phyloP scores from a whole-genome alignment of 1,140 invertebrate genomes.

The Brevipalpus yothersi region DNA sequence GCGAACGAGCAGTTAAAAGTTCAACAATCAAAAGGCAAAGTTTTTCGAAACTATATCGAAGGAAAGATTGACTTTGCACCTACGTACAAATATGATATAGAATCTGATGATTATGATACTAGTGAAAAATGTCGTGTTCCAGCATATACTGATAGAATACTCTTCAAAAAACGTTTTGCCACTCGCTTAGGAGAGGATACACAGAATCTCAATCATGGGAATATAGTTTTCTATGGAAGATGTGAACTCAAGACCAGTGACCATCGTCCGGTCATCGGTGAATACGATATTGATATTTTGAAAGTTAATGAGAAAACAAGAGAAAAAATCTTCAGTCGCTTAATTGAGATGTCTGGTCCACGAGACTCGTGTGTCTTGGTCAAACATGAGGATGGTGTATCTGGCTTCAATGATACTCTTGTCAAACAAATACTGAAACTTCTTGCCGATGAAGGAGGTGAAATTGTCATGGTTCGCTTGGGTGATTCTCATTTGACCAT shows the following conservation, averaged over 20 bases:
- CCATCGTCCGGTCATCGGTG: constrained; percentile 68
- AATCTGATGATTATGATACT: constrained; percentile 96
- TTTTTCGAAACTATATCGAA: constrained; percentile 82
- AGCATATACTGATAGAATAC: constrained; percentile 88
- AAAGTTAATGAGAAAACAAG: constrained; percentile 45
- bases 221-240: constrained; percentile 61
- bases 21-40: constrained; percentile 22
- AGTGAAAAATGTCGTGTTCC: constrained; percentile 91
- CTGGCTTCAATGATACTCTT: constrained; percentile 36
- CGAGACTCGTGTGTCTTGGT: constrained; percentile 81
- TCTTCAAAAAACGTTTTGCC: constrained; percentile 45
- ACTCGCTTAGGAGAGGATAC: constrained; percentile 24
- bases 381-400: constrained; percentile 11
- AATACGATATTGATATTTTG: constrained; percentile 63
- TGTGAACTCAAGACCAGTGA: constrained; percentile 93
- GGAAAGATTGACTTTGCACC: constrained; percentile 76
- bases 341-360: constrained; percentile 65
- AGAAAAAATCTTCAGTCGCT: constrained; percentile 48
- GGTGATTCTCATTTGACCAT: constrained; percentile 68
- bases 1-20: constrained; percentile 65
- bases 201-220: constrained; percentile 32
- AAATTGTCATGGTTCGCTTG: constrained; percentile 65
- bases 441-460: constrained; percentile 40
- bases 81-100: constrained; percentile 97
- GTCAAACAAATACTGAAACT: constrained; percentile 43